Evolutionary conservation across 2,888 invertebrate species (phyloP), one percentile per base, ranked within the genome.

Genomic region (Stegophylla sp.): DNA sequence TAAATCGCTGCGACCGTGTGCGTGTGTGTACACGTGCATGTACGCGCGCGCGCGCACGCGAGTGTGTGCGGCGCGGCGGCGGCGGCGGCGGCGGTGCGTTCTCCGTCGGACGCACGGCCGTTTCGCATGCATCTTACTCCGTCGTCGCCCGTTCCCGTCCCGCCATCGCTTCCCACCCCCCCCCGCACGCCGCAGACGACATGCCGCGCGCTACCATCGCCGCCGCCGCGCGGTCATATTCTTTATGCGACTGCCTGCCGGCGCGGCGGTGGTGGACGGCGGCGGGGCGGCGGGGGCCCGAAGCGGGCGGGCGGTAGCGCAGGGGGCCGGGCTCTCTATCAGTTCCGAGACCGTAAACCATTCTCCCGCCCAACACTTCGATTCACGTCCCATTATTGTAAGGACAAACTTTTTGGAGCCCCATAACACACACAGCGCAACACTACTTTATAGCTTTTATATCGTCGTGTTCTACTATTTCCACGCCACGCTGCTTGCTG

Each of bases 331-430:
- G 69, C 79, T 79, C 79, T 79, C 79, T 79, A 83, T 83, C 83
- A 83, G 83, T 83, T 79, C 82, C 83, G 82, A 83, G 82, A 82
- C 83, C 83, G 83, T 83, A 83, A 83, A 83, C 82, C 83, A 83
- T 83, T 83, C 83, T 83, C 83, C 82, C 83, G 83, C 83, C 82
- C 79, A 83, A 83, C 83, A 83, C 82, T 83, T 83, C 82, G 82
- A 82, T 82, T 83, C 83, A 71, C 77, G 82, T 83, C 82, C 79
- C 83, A 83, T 82, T 83, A 83, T 83, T 75, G 83, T 82, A 66
- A 82, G 79, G 83, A 83, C 83, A 75, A 79, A 79, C 79, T 79
- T 79, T 79, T 79, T 61, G 79, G 79, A 79, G 79, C 79, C 79
- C n/a, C 79, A 61, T 79, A 71, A 69, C 69, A 63, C 63, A 51